phyloP scores from a whole-genome alignment of 2,888 invertebrate genomes.

The Seira sanloemensis region DNA sequence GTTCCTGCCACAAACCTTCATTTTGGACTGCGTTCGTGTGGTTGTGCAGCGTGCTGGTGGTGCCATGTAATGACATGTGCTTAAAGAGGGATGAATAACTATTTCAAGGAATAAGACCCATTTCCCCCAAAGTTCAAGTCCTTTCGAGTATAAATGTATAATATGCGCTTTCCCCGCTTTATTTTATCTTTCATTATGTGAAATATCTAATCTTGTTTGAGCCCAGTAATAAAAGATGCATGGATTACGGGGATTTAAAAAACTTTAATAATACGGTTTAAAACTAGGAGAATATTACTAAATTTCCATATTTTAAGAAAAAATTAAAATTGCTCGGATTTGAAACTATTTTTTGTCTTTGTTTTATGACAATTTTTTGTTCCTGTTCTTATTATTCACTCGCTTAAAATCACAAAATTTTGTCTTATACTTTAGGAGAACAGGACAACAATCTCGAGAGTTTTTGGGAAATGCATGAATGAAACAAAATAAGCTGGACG shows the following conservation, averaged over 20 bases:
- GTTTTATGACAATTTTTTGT: too few relatives aligned
- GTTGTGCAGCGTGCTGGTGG: conserved; percentile 4
- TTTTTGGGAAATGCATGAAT: too few relatives aligned
- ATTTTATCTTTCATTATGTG: not conserved
- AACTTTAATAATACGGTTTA: not conserved
- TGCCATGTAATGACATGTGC: not conserved
- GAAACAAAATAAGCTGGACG: too few relatives aligned
- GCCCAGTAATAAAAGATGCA: not conserved
- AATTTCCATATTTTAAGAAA: not conserved
- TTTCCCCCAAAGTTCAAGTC: too few relatives aligned
- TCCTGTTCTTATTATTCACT: too few relatives aligned
- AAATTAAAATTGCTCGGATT: not conserved
- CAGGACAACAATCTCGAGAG: too few relatives aligned
- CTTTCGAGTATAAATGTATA: too few relatives aligned
- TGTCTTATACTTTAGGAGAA: too few relatives aligned
- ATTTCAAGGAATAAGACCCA: not conserved
- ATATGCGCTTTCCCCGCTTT: too few relatives aligned
- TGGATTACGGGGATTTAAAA: not conserved
- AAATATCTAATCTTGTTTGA: conserved; percentile 16
- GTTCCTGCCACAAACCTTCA: conserved; percentile 27
- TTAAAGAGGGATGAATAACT: conserved; percentile 9
- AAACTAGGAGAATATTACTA: not conserved
- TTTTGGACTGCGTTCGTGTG: too few relatives aligned
- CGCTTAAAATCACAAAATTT: too few relatives aligned
- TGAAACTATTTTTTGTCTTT: not conserved